These are phyloP conservation scores for Microctenopoma lineatum DNA, from an alignment of 2,797 vertebrate species.

Conservation along the genomic window DNA sequence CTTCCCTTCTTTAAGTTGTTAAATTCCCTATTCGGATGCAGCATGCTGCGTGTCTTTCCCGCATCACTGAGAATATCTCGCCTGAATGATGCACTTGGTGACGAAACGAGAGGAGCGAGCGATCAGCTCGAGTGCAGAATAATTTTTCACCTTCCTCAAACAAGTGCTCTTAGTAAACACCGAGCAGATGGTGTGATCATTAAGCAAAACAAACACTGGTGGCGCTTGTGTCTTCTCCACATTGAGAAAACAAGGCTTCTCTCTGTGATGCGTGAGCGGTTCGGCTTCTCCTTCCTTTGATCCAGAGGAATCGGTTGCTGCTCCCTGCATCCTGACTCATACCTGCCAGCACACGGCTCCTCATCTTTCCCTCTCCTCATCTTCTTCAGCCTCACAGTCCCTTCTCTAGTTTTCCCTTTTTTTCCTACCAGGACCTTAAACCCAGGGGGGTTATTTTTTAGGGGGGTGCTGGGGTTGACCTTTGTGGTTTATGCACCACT, in stretches of 20 bases:
- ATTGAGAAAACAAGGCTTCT: slow-evolving; percentile 31
- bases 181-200: slow-evolving; percentile 67
- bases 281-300: slow-evolving; percentile 7
- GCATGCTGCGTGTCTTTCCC: slow-evolving; percentile 37
- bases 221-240: slow-evolving; percentile 33
- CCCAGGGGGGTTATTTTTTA: too few relatives aligned
- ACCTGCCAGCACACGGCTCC: slow-evolving; percentile 25
- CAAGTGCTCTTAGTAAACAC: slow-evolving; percentile 63
- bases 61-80: slow-evolving; percentile 58
- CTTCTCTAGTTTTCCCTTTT: slow-evolving; percentile 20
- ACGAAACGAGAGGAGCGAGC: slow-evolving; percentile 49
- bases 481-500: slow-evolving; percentile 44
- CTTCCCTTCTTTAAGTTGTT: slow-evolving; percentile 39
- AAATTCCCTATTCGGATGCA: slow-evolving; percentile 35
- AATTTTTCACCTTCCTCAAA: slow-evolving; percentile 54
- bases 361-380: slow-evolving; percentile 1
- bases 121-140: slow-evolving; percentile 36
- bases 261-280: slow-evolving; percentile 45
- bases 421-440: slow-evolving; percentile 25
- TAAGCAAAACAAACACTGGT: slow-evolving; percentile 69
- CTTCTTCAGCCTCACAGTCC: background rate
- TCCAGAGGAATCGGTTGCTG: slow-evolving; percentile 19
- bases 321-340: slow-evolving; percentile 51
- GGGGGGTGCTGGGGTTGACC: slow-evolving; percentile 4
- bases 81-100: slow-evolving; percentile 58